A percentile compares a stretch with the other conserved stretches of the same genome.
These are phyloP conservation scores for Aromia moschata DNA, from an alignment of 2,888 invertebrate genomes.

Conservation along the genomic window DNA sequence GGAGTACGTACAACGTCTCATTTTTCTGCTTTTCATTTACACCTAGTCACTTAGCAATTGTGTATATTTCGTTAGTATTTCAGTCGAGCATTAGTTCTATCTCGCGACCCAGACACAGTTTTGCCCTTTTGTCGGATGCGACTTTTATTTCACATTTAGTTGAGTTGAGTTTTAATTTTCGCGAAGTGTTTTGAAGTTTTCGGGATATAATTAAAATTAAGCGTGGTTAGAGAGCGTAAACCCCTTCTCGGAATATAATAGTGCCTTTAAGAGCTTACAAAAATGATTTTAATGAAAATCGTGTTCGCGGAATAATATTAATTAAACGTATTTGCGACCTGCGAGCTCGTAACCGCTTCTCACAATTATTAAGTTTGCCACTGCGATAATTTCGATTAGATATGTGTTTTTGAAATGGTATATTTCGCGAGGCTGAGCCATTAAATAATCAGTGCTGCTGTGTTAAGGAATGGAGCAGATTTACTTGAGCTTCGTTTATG, in stretches of 20 bases:
- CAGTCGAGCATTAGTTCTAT: slow-evolving; percentile 23
- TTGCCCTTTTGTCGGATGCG: slow-evolving; percentile 2
- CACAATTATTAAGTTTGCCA: slow-evolving; percentile 27
- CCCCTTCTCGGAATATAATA: slow-evolving; percentile 22
- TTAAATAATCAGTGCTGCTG: slow-evolving; percentile 1
- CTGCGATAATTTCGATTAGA: slow-evolving; percentile 20
- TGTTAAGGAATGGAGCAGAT: neutral
- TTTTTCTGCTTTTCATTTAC: no score
- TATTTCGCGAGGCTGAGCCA: neutral
- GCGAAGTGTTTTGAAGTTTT: slow-evolving; percentile 16
- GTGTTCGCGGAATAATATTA: slow-evolving; percentile 27
- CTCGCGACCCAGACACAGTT: slow-evolving; percentile 22
- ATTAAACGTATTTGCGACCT: slow-evolving; percentile 29
- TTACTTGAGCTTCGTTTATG: no score
- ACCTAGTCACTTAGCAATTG: no score
- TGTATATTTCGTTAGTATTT: no score
- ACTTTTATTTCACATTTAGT: slow-evolving; percentile 6
- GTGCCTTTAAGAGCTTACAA: slow-evolving; percentile 26
- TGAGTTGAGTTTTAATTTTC: slow-evolving; percentile 19
- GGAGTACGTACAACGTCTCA: no score
- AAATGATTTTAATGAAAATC: slow-evolving; percentile 23
- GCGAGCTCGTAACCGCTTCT: slow-evolving; percentile 21
- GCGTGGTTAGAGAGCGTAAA: slow-evolving; percentile 22
- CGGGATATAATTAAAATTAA: slow-evolving; percentile 26
- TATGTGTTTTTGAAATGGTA: slow-evolving; percentile 14